Evolutionary conservation across 2,113 vertebrate species (phyloP).

Genomic region (Hemibates koningsi): DNA sequence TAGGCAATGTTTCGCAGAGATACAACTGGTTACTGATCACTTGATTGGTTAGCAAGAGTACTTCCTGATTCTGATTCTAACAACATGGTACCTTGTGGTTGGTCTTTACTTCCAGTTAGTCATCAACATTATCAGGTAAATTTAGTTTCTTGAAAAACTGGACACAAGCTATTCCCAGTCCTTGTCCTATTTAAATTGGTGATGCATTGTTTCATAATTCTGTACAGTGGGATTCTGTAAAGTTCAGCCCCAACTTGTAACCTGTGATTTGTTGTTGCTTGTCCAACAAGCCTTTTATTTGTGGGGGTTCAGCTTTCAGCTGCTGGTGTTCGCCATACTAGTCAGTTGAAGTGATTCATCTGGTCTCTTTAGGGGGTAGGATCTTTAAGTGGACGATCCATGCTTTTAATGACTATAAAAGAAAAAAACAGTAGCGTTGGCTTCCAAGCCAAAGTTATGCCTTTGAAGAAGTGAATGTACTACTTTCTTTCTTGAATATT

Average conservation of each 20-base stretch:
- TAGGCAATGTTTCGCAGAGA: background rate
- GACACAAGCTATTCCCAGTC: background rate
- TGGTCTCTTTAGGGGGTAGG: background rate
- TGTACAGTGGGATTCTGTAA: background rate
- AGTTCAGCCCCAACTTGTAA: background rate
- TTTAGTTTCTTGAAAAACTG: background rate
- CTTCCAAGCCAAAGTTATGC: background rate
- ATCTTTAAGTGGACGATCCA: background rate
- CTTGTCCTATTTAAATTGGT: background rate
- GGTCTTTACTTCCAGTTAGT: background rate
- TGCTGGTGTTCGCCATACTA: background rate
- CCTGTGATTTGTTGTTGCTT: background rate
- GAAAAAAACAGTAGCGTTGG: background rate
- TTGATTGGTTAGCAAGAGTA: background rate
- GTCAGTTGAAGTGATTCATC: background rate
- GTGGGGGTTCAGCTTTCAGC: background rate
- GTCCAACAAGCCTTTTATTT: background rate
- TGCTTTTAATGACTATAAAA: background rate
- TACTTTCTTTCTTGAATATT: slow-evolving; percentile 8
- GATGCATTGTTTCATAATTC: background rate
- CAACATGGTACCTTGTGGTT: background rate
- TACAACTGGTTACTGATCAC: background rate
- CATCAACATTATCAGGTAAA: background rate
- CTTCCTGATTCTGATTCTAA: background rate
- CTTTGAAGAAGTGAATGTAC: slow-evolving; percentile 33